Conservation (phyloP, 2,113 vertebrate species). For the Danionella cerebrum region DNA sequence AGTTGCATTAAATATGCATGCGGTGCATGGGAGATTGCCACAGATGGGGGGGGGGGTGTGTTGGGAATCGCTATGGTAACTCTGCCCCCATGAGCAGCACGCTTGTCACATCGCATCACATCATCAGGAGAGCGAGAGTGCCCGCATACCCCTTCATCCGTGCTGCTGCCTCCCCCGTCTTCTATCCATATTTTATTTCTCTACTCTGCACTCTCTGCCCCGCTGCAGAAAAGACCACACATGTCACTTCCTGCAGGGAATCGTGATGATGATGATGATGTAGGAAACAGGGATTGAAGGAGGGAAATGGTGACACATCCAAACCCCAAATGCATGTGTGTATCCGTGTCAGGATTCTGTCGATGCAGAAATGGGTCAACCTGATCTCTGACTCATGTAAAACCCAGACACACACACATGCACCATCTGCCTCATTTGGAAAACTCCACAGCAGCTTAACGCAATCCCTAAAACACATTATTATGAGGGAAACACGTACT, state of each 20-base stretch:
- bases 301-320: background rate
- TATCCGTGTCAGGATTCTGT: conserved; percentile 1
- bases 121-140: conserved; percentile 13
- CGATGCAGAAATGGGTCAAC: conserved; percentile 13
- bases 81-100: conserved; percentile 14
- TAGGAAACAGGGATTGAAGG: background rate
- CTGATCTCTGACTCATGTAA: conserved; percentile 26
- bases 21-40: conserved; percentile 25
- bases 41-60: conserved; percentile 2
- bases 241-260: conserved; percentile 30
- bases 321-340: background rate
- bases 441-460: conserved; percentile 22
- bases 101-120: conserved; percentile 28
- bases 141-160: conserved; percentile 15
- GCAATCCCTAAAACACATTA: conserved; percentile 17
- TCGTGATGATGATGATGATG: conserved; percentile 18
- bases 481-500: conserved; percentile 4
- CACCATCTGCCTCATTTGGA: conserved; percentile 23
- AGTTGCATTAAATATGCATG: conserved; percentile 40
- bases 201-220: conserved; percentile 7
- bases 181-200: conserved; percentile 24
- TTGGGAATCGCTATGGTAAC: conserved; percentile 36
- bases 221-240: conserved; percentile 19
- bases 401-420: background rate
- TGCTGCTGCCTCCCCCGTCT: conserved; percentile 3